Evolutionary conservation across 1,140 invertebrate species (phyloP), one percentile per base, ranked within the genome.

Genomic region (Lordiphosa mommai): DNA sequence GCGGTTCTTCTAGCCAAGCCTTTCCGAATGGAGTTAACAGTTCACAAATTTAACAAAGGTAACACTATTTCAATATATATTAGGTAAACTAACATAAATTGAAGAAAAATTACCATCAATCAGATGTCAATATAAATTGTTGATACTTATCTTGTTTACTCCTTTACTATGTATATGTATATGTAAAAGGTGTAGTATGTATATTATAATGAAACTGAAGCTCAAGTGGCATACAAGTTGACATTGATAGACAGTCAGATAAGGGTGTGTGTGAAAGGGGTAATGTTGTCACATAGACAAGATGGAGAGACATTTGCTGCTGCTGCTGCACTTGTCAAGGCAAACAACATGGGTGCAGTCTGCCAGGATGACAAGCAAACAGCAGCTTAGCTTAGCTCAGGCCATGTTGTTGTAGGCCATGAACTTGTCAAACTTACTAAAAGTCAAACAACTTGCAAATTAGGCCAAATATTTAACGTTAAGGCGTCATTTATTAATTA

Each of bases 401-500:
- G 32, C 32, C 9, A 9, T 5, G 32, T 9, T 36, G 38, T 58
- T 29, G 23, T 12, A 6, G 32, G 13, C 51, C 51, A 37, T 66
- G 36, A 66, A 49, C 50, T 48, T 57, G 51, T 37, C 61, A 66
- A 38, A 33, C 9, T 30, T 10, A 57, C 65, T 63, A 36, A 57
- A 37, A 58, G 59, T 44, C 52, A 49, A 4, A 47, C n/a, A 64
- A 33, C 30, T 48, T 44, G 12, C 36, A 9, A 30, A 17, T 14
- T 27, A 27, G 3, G 38, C 4, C 40, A 27, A 37, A 38, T 29
- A 48, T 43, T 34, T 36, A 12, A 16, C 36, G 13, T 17, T 34
- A 40, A 61, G 50, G 37, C 43, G 30, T 49, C 32, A 30, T 37
- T 47, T 53, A 29, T 63, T 66, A 66, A 66, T 66, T 66, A 66